Percentiles rank a stretch among this genome's conserved stretches.
phyloP scores from a whole-genome alignment of 2,888 invertebrate species.

The Lamellibrachia satsuma region DNA sequence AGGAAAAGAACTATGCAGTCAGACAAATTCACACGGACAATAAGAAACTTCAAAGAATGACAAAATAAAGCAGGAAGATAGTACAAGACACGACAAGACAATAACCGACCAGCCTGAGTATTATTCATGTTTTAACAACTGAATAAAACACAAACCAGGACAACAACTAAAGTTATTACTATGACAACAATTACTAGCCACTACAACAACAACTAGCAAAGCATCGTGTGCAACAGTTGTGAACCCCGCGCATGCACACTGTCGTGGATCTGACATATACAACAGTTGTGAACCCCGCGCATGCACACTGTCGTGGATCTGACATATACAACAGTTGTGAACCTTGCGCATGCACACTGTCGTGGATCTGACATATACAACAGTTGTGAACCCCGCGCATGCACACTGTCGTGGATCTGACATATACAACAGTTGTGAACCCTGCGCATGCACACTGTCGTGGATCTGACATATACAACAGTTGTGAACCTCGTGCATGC shows the following conservation, averaged over 20 bases:
- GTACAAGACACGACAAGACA: not conserved
- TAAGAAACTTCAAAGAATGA: not conserved
- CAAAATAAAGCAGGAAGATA: not conserved
- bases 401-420: too few species aligned
- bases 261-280: not conserved
- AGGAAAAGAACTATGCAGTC: not conserved
- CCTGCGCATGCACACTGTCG: too few species aligned
- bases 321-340: too few species aligned
- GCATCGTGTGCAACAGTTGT: not conserved
- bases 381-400: too few species aligned
- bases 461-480: too few species aligned
- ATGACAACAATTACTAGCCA: not conserved
- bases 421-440: too few species aligned
- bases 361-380: too few species aligned
- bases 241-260: not conserved
- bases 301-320: too few species aligned
- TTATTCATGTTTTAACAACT: not conserved
- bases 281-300: too few species aligned
- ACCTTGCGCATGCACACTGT: too few species aligned
- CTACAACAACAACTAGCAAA: not conserved
- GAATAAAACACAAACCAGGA: not conserved
- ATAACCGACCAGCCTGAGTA: not conserved
- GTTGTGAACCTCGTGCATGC: too few species aligned
- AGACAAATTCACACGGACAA: not conserved
- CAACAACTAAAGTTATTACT: not conserved